These are phyloP conservation scores for Tanaodytes sp. DNA, from an alignment of 2,888 invertebrate species.

Conservation along the genomic window DNA sequence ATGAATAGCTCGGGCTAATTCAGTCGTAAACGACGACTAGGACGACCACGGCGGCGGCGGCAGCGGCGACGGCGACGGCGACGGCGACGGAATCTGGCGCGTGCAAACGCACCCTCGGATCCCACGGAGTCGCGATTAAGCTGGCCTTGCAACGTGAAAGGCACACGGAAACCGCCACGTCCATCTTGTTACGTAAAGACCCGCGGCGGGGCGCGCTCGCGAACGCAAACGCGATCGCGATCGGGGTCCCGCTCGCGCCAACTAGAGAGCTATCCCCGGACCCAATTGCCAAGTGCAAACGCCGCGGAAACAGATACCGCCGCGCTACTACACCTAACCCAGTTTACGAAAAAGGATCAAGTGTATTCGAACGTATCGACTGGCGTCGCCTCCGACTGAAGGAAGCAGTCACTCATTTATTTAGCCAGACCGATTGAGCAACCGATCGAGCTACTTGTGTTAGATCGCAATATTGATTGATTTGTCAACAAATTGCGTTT, in stretches of 20 bases:
- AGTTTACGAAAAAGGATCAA: slow-evolving; percentile 53
- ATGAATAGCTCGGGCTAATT: slow-evolving; percentile 56
- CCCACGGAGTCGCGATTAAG: slow-evolving; percentile 50
- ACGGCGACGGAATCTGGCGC: slow-evolving; percentile 56
- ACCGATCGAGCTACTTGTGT: too few relatives aligned
- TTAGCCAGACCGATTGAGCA: slow-evolving; percentile 36
- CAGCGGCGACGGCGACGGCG: too few relatives aligned
- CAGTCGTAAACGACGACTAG: slow-evolving; percentile 54
- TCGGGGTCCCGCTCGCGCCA: slow-evolving; percentile 13
- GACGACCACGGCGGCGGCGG: slow-evolving; percentile 51
- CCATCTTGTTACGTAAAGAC: slow-evolving; percentile 72
- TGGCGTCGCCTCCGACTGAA: too few relatives aligned
- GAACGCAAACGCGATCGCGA: background rate
- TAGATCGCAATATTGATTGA: too few relatives aligned
- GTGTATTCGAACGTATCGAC: slow-evolving; percentile 47
- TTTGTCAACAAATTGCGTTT: too few relatives aligned
- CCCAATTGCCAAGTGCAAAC: slow-evolving; percentile 50
- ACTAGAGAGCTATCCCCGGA: slow-evolving; percentile 39
- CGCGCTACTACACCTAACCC: slow-evolving; percentile 39
- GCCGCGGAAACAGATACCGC: slow-evolving; percentile 47
- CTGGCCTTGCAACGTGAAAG: slow-evolving; percentile 56
- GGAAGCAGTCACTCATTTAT: slow-evolving; percentile 40
- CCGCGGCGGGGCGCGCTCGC: slow-evolving; percentile 35
- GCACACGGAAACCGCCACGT: slow-evolving; percentile 68
- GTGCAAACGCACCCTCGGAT: slow-evolving; percentile 55